Evolutionary conservation across 2,113 vertebrate species (phyloP).

Genomic region (Okapia johnstoni): DNA sequence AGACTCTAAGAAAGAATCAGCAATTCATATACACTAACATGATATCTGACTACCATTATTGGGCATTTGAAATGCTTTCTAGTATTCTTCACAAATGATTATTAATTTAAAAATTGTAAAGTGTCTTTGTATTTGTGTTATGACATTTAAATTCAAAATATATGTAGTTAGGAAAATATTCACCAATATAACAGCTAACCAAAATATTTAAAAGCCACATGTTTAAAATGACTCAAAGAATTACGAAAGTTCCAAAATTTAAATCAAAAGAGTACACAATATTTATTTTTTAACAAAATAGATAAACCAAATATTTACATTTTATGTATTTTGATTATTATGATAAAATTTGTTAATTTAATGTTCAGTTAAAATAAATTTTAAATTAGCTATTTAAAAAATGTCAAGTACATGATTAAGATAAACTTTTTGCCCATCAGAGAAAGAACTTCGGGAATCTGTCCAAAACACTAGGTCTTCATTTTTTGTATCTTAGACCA

Average conservation of each 20-base stretch:
- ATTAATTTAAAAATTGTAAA: background rate
- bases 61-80: background rate
- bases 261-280: conserved; percentile 8
- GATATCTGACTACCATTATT: background rate
- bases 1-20: background rate
- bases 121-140: background rate
- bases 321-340: conserved; percentile 50
- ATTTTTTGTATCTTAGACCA: conserved; percentile 86
- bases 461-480: conserved; percentile 72
- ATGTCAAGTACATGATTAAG: conserved; percentile 57
- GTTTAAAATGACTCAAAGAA: conserved; percentile 64
- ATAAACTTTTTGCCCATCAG: conserved; percentile 41
- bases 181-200: conserved; percentile 43
- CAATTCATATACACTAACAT: background rate
- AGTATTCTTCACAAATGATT: background rate
- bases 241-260: conserved; percentile 12
- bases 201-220: conserved; percentile 55
- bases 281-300: conserved; percentile 70
- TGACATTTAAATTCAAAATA: conserved; percentile 16
- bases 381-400: conserved; percentile 50
- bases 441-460: background rate
- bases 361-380: conserved; percentile 59
- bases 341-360: conserved; percentile 57
- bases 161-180: conserved; percentile 50
- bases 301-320: conserved; percentile 52